phyloP scores from a whole-genome alignment of 2,797 vertebrate genomes.

The Danio aesculapii region DNA sequence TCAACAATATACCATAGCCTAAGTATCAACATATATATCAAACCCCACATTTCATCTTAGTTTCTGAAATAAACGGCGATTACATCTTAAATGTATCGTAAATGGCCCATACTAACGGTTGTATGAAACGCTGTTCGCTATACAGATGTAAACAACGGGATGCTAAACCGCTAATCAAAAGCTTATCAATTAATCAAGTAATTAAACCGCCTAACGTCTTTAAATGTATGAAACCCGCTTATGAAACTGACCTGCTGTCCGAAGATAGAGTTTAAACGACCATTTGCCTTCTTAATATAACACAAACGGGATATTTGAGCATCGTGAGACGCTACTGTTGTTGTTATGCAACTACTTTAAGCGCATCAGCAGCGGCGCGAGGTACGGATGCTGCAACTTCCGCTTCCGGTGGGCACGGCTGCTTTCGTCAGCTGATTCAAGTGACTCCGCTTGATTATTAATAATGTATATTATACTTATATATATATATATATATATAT shows the following conservation, averaged over 20 bases:
- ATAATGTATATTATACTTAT: too few relatives aligned
- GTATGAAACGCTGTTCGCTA: background rate
- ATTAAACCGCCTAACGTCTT: background rate
- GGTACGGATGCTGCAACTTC: background rate
- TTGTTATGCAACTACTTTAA: slow-evolving; percentile 28
- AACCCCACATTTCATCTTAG: background rate
- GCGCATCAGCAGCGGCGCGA: slow-evolving; percentile 14
- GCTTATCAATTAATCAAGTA: background rate
- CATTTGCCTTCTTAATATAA: background rate
- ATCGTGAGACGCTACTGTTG: background rate
- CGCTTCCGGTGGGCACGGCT: slow-evolving; percentile 40
- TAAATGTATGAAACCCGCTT: background rate
- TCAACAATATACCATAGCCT: background rate
- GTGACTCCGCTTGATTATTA: too few relatives aligned
- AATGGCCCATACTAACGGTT: background rate
- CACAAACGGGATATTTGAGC: background rate
- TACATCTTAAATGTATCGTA: background rate
- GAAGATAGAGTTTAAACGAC: background rate
- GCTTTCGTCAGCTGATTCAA: background rate
- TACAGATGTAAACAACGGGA: background rate
- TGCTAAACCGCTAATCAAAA: slow-evolving; percentile 24
- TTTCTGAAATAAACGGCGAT: background rate
- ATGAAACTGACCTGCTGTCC: slow-evolving; percentile 6
- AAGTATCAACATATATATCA: background rate
- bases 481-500: too few relatives aligned